phyloP scores from a whole-genome alignment of 2,113 vertebrate genomes.

The Delphinus delphis region DNA sequence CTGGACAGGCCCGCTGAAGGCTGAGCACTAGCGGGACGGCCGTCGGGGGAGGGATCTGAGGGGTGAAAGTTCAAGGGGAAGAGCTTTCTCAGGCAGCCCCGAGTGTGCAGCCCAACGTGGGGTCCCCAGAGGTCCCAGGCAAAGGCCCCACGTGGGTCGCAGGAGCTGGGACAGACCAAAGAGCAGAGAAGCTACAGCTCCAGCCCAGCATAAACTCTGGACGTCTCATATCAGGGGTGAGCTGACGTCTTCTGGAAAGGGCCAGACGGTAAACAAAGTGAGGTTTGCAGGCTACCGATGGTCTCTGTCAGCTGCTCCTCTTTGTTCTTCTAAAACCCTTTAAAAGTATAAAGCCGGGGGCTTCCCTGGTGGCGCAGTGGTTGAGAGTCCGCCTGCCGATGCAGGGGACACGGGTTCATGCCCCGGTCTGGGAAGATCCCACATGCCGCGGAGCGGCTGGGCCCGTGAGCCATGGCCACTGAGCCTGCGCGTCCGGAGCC shows the following conservation, averaged over 20 bases:
- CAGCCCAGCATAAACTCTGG: not conserved
- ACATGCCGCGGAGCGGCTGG: too few relatives aligned
- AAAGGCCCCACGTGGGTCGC: fast-evolving
- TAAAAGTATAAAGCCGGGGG: too few relatives aligned
- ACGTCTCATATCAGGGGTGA: not conserved
- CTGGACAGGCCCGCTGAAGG: not conserved
- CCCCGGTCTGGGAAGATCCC: too few relatives aligned
- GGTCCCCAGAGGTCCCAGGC: not conserved
- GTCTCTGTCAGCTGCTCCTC: not conserved
- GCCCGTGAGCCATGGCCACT: too few relatives aligned
- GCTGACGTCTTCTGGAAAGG: not conserved
- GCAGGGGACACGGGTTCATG: too few relatives aligned
- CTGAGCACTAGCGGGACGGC: not conserved
- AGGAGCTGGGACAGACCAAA: not conserved
- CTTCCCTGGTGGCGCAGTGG: too few relatives aligned
- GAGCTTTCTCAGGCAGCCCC: not conserved
- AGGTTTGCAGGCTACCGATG: not conserved
- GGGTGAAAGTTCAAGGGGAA: not conserved
- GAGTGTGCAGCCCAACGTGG: not conserved
- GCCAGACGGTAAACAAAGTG: not conserved
- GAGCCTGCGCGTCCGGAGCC: too few relatives aligned
- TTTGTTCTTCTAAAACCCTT: not conserved
- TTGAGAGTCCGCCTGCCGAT: too few relatives aligned
- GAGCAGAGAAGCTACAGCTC: not conserved
- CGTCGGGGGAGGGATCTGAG: not conserved